A percentile compares a stretch with the other conserved stretches of the same genome.
Conservation (phyloP, 2,797 vertebrate species). For the Syndactyla subalaris region DNA sequence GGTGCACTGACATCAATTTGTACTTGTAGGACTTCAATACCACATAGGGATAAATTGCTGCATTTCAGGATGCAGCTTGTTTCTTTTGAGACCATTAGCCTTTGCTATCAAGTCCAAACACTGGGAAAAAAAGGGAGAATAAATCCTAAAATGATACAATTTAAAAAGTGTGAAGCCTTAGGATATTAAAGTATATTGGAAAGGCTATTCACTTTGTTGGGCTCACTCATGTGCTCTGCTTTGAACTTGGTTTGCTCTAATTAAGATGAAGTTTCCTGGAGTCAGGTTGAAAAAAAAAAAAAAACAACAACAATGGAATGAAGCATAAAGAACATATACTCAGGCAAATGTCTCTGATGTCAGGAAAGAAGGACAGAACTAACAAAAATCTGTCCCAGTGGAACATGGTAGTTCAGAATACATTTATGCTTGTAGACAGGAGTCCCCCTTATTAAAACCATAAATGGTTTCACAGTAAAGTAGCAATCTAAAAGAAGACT, state of each 20-base stretch:
- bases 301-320: background rate
- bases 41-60: background rate
- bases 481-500: background rate
- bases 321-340: background rate
- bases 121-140: background rate
- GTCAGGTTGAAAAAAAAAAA: background rate
- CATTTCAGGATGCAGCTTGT: background rate
- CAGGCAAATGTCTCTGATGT: background rate
- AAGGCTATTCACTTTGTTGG: background rate
- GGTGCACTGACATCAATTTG: background rate
- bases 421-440: background rate
- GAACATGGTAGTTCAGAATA: background rate
- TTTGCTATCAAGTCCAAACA: background rate
- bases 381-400: background rate
- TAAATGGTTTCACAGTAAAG: background rate
- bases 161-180: background rate
- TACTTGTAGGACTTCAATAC: background rate
- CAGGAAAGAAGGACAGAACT: background rate
- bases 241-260: background rate
- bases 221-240: background rate
- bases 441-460: background rate
- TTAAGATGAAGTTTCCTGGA: background rate
- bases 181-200: background rate
- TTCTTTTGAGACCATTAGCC: background rate
- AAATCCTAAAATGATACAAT: background rate